These are phyloP conservation scores for Tholera decimalis DNA, from an alignment of 2,888 invertebrate species.

Conservation along the genomic window DNA sequence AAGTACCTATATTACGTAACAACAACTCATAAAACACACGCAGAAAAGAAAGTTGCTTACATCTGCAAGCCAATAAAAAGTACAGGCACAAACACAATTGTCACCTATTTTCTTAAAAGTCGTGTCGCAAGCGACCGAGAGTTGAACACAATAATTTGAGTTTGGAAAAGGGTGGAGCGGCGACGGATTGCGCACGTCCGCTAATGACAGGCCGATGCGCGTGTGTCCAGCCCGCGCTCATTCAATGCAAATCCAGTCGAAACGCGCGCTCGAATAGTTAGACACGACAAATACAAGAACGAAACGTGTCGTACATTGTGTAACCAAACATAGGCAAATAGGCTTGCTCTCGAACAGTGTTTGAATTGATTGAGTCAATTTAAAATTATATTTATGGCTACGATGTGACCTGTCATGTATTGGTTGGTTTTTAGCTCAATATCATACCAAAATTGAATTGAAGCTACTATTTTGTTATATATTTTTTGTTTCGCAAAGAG, in stretches of 20 bases:
- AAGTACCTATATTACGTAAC: constrained; percentile 14
- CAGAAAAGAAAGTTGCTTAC: constrained; percentile 55
- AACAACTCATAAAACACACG: constrained; percentile 25
- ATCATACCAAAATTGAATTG: constrained; percentile 17
- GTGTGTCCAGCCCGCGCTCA: constrained; percentile 88
- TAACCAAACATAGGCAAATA: constrained; percentile 57
- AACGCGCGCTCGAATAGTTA: constrained; percentile 74
- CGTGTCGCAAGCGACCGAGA: constrained; percentile 78
- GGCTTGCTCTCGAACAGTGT: constrained; percentile 52
- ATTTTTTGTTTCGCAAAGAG: constrained; percentile 8
- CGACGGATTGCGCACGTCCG: constrained; percentile 84
- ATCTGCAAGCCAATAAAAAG: constrained; percentile 63
- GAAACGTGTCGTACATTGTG: constrained; percentile 62
- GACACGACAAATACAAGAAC: constrained; percentile 76
- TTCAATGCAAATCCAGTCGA: constrained; percentile 87
- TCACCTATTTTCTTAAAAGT: constrained; percentile 74
- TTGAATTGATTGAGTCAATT: constrained; percentile 62
- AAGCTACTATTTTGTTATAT: constrained; percentile 14
- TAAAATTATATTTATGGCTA: constrained; percentile 55
- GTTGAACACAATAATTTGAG: constrained; percentile 87
- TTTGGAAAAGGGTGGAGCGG: constrained; percentile 83
- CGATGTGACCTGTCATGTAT: constrained; percentile 49
- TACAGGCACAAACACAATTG: constrained; percentile 74
- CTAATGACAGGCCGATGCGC: constrained; percentile 88
- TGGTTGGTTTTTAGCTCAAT: constrained; percentile 35